Evolutionary conservation across 2,113 vertebrate species (phyloP), one percentile per base, ranked within the genome.

Genomic region (Lates calcarifer): DNA sequence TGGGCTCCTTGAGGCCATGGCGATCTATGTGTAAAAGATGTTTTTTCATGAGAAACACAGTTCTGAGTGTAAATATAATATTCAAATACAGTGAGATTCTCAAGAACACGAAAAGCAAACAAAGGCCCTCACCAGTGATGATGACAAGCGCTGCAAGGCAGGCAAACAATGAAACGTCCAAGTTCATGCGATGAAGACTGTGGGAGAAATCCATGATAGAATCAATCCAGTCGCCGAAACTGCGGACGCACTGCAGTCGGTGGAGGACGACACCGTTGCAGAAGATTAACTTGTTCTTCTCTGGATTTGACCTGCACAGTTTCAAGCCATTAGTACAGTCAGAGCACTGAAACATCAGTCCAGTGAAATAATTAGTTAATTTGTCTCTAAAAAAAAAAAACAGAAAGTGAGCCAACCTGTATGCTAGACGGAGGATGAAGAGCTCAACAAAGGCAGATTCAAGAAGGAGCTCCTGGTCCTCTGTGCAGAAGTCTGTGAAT

Each of bases 361-460:
- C 4, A 4, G 6, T 43, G 9, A 74, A 31, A 64, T 11, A 70
- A 17, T 26, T 26, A 26, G 24, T 51, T 35, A 35, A 74, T n/a
- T n/a, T n/a, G n/a, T n/a, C n/a, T n/a, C n/a, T n/a, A n/a, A n/a
- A n/a, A n/a, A n/a, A n/a, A n/a, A n/a, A n/a, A n/a, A n/a, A n/a
- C n/a, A n/a, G n/a, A n/a, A n/a, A n/a, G n/a, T n/a, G n/a, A 47
- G 22, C 90, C 74, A 74, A 98, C 97, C 96, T 96, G 92, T 98
- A 98, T 0, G 97, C 97, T n/a, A 98, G 90, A 51, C 97, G 96
- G 20, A 98, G 96, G 85, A 98, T 96, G 76, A 98, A 98, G 80
- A 98, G 96, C 87, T 98, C 97, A n/a, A 98, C 92, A 86, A 98
- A 98, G 55, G 97, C 95, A 0, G 96, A 98, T 53, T 98, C 97